A percentile compares a stretch with the other conserved stretches of the same genome.
Conservation (phyloP, 2,797 vertebrate genomes). For the Cuculus canorus region DNA sequence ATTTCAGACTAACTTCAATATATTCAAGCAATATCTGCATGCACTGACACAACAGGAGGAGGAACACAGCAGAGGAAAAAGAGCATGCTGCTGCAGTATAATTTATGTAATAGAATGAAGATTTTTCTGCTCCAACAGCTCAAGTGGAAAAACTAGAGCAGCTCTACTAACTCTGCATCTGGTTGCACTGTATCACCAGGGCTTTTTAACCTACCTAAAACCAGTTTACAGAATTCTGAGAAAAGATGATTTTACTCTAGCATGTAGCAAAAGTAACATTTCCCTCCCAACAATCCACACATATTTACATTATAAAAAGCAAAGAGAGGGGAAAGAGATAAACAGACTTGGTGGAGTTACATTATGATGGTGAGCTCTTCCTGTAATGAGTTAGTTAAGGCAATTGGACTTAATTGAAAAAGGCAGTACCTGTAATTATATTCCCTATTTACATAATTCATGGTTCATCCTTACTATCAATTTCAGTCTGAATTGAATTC, state of each 20-base stretch:
- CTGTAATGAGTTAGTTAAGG: constrained; percentile 51
- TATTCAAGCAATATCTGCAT: background rate
- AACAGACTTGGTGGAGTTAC: constrained; percentile 73
- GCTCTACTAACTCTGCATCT: background rate
- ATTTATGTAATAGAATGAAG: background rate
- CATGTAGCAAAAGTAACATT: background rate
- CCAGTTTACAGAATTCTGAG: background rate
- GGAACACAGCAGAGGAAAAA: background rate
- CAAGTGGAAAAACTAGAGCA: constrained; percentile 24
- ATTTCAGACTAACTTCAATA: background rate
- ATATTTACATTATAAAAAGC: constrained; percentile 6
- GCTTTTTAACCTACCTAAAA: background rate
- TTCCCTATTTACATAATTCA: background rate
- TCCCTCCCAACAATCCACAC: background rate
- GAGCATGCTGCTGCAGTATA: background rate
- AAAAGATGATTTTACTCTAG: background rate
- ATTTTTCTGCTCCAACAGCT: background rate
- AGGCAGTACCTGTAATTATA: constrained; percentile 61
- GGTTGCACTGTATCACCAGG: background rate
- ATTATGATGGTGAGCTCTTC: constrained; percentile 71
- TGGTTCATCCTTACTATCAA: background rate
- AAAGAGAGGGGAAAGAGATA: constrained; percentile 3
- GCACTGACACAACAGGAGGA: background rate
- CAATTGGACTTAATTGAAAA: constrained; percentile 43
- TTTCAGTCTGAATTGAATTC: background rate